phyloP scores from a whole-genome alignment of 2,797 vertebrate genomes.

The Neosalanx taihuensis region DNA sequence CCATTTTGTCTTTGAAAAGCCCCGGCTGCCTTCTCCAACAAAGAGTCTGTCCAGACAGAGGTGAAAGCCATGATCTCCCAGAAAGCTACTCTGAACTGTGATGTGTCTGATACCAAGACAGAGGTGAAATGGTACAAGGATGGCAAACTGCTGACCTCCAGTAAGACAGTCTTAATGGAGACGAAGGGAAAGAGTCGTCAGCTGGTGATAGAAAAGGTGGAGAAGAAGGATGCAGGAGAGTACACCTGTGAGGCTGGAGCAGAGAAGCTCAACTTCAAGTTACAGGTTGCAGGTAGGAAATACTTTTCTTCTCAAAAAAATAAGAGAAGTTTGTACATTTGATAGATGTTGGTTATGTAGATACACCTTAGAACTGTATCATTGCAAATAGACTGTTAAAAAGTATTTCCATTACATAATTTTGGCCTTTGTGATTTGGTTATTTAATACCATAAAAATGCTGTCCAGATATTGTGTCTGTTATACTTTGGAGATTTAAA shows the following conservation, averaged over 20 bases:
- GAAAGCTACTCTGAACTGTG: conserved; percentile 75
- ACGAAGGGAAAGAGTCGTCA: conserved; percentile 59
- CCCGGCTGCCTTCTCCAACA: conserved; percentile 66
- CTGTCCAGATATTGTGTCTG: background rate
- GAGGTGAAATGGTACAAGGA: conserved; percentile 80
- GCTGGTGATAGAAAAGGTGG: conserved; percentile 70
- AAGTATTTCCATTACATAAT: no score
- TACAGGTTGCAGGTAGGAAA: conserved; percentile 53
- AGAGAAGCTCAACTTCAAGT: conserved; percentile 74
- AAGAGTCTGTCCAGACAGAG: conserved; percentile 67
- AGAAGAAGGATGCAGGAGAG: conserved; percentile 74
- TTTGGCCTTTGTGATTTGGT: background rate
- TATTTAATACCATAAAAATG: background rate
- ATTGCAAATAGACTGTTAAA: no score
- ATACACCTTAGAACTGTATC: no score
- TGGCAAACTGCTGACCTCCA: conserved; percentile 64
- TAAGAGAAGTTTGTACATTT: no score
- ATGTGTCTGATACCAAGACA: conserved; percentile 72
- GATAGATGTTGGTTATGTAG: no score
- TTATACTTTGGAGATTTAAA: background rate
- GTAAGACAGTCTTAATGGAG: conserved; percentile 58
- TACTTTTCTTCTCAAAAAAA: no score
- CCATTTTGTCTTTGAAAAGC: conserved; percentile 51
- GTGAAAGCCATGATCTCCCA: conserved; percentile 63
- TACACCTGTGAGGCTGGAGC: conserved; percentile 74